Percentiles rank a stretch among this genome's conserved stretches.
phyloP scores from a whole-genome alignment of 2,888 invertebrate species.

The Caenorhabditis macrosperma region DNA sequence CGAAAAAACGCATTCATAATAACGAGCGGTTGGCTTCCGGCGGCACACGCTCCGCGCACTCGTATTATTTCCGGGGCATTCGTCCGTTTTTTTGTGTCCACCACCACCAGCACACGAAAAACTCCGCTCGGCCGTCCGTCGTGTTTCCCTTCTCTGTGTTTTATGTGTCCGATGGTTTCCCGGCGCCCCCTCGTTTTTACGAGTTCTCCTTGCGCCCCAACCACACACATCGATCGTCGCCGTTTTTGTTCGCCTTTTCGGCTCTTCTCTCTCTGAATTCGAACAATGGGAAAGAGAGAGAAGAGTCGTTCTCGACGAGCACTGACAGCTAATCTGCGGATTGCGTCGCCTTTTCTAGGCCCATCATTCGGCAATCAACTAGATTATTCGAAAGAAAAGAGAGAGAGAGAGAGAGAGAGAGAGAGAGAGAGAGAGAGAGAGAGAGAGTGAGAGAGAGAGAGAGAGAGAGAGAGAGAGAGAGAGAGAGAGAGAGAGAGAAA shows the following conservation, averaged over 20 bases:
- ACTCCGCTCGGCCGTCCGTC: slow-evolving; percentile 33
- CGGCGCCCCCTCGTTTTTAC: slow-evolving; percentile 28
- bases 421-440: too few relatives aligned
- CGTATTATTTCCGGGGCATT: slow-evolving; percentile 56
- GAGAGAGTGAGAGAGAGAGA: too few relatives aligned
- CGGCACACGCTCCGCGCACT: slow-evolving; percentile 14
- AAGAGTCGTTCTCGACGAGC: background rate
- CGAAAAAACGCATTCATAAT: slow-evolving; percentile 56
- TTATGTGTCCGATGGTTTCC: slow-evolving; percentile 53
- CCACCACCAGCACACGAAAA: slow-evolving; percentile 21
- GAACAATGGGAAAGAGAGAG: background rate
- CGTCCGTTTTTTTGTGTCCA: slow-evolving; percentile 25
- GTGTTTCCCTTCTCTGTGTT: slow-evolving; percentile 35
- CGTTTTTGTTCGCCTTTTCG: slow-evolving; percentile 2
- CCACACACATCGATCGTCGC: slow-evolving; percentile 4
- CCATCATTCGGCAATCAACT: background rate
- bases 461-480: too few relatives aligned
- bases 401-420: too few relatives aligned
- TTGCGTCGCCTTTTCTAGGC: background rate
- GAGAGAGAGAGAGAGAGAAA: too few relatives aligned
- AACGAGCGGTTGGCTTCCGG: slow-evolving; percentile 45
- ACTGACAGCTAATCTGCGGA: slow-evolving; percentile 3
- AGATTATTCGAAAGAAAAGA: background rate
- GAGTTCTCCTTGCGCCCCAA: slow-evolving; percentile 37
- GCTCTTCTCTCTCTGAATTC: background rate